Base-by-base conservation (phyloP, 1,140 invertebrate genomes). In the Drosophila mayri region DNA sequence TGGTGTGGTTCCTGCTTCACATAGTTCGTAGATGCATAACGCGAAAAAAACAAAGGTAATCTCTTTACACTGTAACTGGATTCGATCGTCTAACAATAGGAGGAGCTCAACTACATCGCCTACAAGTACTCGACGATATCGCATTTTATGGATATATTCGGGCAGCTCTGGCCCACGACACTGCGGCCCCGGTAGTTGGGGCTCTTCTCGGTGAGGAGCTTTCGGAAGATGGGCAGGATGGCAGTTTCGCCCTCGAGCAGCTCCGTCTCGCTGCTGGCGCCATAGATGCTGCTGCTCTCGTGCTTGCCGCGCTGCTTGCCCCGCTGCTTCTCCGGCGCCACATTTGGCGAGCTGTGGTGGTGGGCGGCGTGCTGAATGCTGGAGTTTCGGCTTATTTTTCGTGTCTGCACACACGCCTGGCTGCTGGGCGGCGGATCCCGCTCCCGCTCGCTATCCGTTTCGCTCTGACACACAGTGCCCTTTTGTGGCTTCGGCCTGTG, bases 41-140 rank as follows among this genome's bases (percentile, higher is more conserved):
- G 43, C 37, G 64, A 61, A 63, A 68, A 46, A 76, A 82, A 71
- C 54, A 76, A 52, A 57, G 76, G 50, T 59, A 66, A 63, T 81
- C 61, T 81, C 64, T 61, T 76, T 78, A 74, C 46, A 62, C 52
- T 75, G 79, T 47, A 79, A 85, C 76, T 73, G 41, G 62, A 77
- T 61, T 61, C 52, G 52, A 55, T 55, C 52, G 20, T 38, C 66
- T 83, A 88, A 60, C 54, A 62, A 75, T 67, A 88, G 66, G 62
- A 88, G 66, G 67, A 87, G 64, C 46, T 71, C 38, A 20, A 54
- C 67, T 63, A 37, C 46, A 30, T 52, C 52, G 60, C 62, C 94
- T 96, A 98, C 93, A 98, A 95, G 93, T 98, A 98, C 92, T 98
- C 97, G 76, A 98, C 97, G 81, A 98, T 98, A 94, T 98, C 97